phyloP scores from a whole-genome alignment of 2,888 invertebrate genomes.

The Oxytorus armatus region DNA sequence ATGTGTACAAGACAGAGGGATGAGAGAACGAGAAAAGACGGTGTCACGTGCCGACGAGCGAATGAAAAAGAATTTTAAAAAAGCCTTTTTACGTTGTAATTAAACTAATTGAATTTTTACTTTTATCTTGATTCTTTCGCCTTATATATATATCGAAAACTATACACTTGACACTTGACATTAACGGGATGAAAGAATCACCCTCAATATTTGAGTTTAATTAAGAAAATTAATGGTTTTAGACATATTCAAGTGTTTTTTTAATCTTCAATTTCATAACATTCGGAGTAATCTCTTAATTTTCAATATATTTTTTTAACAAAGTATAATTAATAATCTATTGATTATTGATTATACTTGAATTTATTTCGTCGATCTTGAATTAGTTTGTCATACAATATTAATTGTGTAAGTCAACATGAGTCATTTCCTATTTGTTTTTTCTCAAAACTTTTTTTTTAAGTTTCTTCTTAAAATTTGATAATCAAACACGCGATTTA shows the following conservation, averaged over 20 bases:
- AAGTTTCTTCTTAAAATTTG: not conserved
- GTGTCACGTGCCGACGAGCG: not conserved
- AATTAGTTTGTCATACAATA: too few species aligned
- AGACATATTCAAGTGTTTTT: not conserved
- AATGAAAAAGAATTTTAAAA: conserved; percentile 16
- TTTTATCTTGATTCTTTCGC: not conserved
- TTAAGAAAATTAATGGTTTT: not conserved
- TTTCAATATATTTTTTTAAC: too few species aligned
- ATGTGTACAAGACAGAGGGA: conserved; percentile 1
- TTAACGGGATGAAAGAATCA: not conserved
- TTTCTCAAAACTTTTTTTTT: conserved; percentile 1
- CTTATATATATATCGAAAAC: not conserved
- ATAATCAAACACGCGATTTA: too few species aligned
- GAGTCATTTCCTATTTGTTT: too few species aligned
- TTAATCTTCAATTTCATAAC: not conserved
- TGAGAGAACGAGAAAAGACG: conserved; percentile 13
- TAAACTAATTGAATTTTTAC: conserved; percentile 24
- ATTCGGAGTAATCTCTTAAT: not conserved
- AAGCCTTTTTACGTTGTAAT: conserved; percentile 15
- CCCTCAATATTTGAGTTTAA: not conserved
- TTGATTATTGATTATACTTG: too few species aligned
- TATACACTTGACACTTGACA: not conserved
- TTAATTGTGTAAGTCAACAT: too few species aligned
- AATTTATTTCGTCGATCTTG: too few species aligned
- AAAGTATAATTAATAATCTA: too few species aligned